phyloP scores from a whole-genome alignment of 2,888 invertebrate species.

The Chloroclystis v-ata region DNA sequence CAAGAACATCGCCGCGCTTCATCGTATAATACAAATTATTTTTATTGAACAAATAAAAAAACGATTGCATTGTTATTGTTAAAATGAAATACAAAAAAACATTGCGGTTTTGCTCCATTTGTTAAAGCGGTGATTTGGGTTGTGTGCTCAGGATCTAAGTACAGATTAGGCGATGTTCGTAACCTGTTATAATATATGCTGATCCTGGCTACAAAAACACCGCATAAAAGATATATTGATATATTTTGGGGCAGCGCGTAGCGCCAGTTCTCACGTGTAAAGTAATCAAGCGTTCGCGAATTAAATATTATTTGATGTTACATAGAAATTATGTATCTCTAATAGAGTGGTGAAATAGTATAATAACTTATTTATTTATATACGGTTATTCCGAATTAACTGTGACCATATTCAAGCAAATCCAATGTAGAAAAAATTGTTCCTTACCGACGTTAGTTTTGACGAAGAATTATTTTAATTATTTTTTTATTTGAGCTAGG shows the following conservation, averaged over 20 bases:
- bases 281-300: slow-evolving; percentile 5
- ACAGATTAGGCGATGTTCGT: background rate
- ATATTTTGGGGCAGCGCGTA: slow-evolving; percentile 19
- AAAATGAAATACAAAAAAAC: no score
- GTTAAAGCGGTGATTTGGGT: no score
- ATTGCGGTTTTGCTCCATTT: slow-evolving; percentile 3
- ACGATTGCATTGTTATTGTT: no score
- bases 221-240: slow-evolving; percentile 16
- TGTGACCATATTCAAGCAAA: slow-evolving; percentile 32
- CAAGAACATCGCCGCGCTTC: slow-evolving; percentile 1
- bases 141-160: no score
- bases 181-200: background rate
- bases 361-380: slow-evolving; percentile 49
- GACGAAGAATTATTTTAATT: slow-evolving; percentile 46
- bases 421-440: slow-evolving; percentile 51
- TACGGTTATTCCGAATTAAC: slow-evolving; percentile 22
- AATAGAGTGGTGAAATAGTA: slow-evolving; percentile 34
- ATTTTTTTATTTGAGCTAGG: slow-evolving; percentile 62
- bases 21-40: no score
- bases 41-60: no score
- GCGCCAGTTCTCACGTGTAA: slow-evolving; percentile 9
- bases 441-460: slow-evolving; percentile 49
- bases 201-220: slow-evolving; percentile 13
- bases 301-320: slow-evolving; percentile 17
- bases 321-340: slow-evolving; percentile 22